phyloP scores from a whole-genome alignment of 2,888 invertebrate species.

The Drosophila borborema region DNA sequence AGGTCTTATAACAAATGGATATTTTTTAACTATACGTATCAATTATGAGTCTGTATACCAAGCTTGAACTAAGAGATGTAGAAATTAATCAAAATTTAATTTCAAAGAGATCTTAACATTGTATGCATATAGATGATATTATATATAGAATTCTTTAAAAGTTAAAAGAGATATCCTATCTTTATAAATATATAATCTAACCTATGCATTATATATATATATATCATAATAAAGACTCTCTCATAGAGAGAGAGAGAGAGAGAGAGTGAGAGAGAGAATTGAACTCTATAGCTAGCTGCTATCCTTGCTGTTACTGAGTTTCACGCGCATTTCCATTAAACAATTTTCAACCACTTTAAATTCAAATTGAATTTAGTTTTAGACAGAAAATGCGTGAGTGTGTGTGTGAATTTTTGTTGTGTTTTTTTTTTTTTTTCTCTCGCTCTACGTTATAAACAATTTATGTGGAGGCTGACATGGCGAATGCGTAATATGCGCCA shows the following conservation, averaged over 20 bases:
- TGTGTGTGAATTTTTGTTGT: not conserved
- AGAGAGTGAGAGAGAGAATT: not conserved
- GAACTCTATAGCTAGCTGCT: not conserved
- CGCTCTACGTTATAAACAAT: not conserved
- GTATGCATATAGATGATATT: too few relatives aligned
- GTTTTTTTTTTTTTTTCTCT: not conserved
- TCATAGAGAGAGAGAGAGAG: not conserved
- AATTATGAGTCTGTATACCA: not conserved
- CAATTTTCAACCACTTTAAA: conserved; percentile 11
- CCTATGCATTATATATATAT: not conserved
- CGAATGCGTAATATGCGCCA: conserved; percentile 47
- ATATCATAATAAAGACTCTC: not conserved
- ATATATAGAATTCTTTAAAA: too few relatives aligned
- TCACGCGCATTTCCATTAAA: conserved; percentile 5
- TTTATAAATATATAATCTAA: too few relatives aligned
- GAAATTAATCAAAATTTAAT: too few relatives aligned
- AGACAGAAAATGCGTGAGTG: not conserved
- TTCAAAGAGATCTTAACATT: too few relatives aligned
- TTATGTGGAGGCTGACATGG: conserved; percentile 12
- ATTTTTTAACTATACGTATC: not conserved
- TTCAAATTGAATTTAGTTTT: conserved; percentile 9
- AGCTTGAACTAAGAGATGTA: too few relatives aligned
- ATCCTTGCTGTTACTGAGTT: not conserved
- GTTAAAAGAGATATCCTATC: too few relatives aligned
- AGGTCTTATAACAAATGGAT: too few relatives aligned